Conservation (phyloP, 2,113 vertebrate genomes). For the Peromyscus polionotus region DNA sequence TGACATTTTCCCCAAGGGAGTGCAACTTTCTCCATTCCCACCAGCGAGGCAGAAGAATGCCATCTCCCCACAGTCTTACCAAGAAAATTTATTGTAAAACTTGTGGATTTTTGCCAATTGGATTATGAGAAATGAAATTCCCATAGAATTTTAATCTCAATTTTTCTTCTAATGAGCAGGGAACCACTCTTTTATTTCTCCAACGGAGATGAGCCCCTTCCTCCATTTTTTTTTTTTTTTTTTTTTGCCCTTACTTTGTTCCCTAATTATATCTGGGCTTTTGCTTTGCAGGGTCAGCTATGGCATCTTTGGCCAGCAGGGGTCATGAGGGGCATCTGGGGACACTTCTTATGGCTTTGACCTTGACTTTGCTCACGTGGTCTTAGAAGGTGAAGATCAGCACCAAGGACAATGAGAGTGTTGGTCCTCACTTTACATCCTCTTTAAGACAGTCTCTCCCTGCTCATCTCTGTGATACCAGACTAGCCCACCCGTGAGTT, state of each 20-base stretch:
- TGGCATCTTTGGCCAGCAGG: not conserved
- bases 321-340: not conserved
- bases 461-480: not conserved
- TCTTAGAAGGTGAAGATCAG: not conserved
- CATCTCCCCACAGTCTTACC: not conserved
- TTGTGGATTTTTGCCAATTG: conserved; percentile 27
- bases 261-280: not conserved
- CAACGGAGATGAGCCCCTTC: not conserved
- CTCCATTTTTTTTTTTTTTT: not conserved
- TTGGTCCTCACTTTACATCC: not conserved
- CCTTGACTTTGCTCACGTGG: not conserved
- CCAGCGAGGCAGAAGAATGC: not conserved
- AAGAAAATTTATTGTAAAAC: not conserved
- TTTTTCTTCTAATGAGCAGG: not conserved
- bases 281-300: not conserved
- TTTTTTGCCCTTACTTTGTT: not conserved
- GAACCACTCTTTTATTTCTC: conserved; percentile 8
- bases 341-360: not conserved
- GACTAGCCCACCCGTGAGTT: not conserved
- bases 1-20: not conserved
- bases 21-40: not conserved
- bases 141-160: conserved; percentile 16
- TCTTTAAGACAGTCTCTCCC: not conserved
- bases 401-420: not conserved
- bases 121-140: conserved; percentile 39